These are phyloP conservation scores for Meta bourneti DNA, from an alignment of 2,888 invertebrate genomes.

Conservation along the genomic window DNA sequence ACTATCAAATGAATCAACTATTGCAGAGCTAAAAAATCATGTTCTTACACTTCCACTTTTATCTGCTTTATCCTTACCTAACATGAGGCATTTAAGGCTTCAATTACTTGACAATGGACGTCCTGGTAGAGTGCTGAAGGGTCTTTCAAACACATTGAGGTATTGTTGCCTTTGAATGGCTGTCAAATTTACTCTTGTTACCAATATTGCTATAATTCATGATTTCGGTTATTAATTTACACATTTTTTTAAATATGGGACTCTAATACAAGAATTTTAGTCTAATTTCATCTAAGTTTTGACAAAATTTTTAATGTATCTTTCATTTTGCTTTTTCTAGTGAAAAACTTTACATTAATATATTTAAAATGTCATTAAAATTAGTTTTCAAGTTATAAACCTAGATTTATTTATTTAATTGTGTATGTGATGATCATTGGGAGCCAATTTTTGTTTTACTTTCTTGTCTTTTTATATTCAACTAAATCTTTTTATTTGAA, in stretches of 20 bases:
- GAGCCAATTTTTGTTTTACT: not conserved
- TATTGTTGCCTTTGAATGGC: not conserved
- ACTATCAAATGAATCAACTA: slow-evolving; percentile 79
- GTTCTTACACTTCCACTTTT: slow-evolving; percentile 77
- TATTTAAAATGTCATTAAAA: not conserved
- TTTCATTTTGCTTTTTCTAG: not conserved
- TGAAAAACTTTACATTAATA: not conserved
- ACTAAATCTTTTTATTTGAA: not conserved
- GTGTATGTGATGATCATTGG: not conserved
- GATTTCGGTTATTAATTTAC: not conserved
- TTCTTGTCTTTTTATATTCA: not conserved
- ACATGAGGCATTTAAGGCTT: slow-evolving; percentile 56
- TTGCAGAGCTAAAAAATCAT: slow-evolving; percentile 79
- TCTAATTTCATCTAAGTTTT: not conserved
- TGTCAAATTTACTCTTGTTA: too few species aligned
- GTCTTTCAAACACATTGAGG: slow-evolving; percentile 69
- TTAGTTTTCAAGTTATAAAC: too few species aligned
- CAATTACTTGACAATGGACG: slow-evolving; percentile 64
- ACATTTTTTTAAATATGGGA: not conserved
- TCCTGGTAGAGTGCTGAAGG: slow-evolving; percentile 64
- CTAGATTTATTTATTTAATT: not conserved
- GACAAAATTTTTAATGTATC: not conserved
- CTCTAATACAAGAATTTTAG: not conserved
- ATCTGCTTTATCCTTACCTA: slow-evolving; percentile 43
- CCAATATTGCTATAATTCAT: not conserved